These are phyloP conservation scores for Tupaia chinensis DNA, from an alignment of 2,113 vertebrate genomes.

Conservation along the genomic window DNA sequence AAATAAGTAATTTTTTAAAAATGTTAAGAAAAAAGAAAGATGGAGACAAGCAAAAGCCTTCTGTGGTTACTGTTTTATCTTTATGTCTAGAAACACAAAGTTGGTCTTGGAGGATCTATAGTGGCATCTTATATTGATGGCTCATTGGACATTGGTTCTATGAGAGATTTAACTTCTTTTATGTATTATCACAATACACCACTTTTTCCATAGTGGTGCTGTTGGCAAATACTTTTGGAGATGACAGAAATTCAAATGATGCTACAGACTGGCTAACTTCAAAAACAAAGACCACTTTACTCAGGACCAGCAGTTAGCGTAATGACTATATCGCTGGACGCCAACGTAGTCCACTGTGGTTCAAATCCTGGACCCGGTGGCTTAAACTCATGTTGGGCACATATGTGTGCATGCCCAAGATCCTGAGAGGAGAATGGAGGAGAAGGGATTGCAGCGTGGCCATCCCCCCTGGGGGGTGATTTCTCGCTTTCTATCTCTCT, in stretches of 20 bases:
- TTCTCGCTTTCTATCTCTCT: too few relatives aligned
- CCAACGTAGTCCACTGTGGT: too few relatives aligned
- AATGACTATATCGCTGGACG: too few relatives aligned
- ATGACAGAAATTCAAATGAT: not conserved
- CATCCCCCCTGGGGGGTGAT: too few relatives aligned
- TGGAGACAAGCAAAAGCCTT: not conserved
- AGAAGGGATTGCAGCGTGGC: too few relatives aligned
- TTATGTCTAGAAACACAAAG: not conserved
- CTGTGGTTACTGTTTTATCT: not conserved
- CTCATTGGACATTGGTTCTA: not conserved
- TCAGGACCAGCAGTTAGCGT: too few relatives aligned
- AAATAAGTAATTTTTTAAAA: too few relatives aligned
- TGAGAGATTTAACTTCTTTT: not conserved
- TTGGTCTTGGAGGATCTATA: not conserved
- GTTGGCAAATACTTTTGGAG: not conserved
- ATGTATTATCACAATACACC: not conserved
- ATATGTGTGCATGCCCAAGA: too few relatives aligned
- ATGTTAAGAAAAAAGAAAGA: not conserved
- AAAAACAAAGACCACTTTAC: not conserved
- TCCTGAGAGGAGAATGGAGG: too few relatives aligned
- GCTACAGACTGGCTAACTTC: not conserved
- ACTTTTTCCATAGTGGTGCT: not conserved
- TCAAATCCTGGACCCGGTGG: too few relatives aligned
- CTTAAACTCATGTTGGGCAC: too few relatives aligned
- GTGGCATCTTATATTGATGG: not conserved